Evolutionary conservation across 1,140 invertebrate species (phyloP), one percentile per base, ranked within the genome.

Genomic region (Eciton burchellii): DNA sequence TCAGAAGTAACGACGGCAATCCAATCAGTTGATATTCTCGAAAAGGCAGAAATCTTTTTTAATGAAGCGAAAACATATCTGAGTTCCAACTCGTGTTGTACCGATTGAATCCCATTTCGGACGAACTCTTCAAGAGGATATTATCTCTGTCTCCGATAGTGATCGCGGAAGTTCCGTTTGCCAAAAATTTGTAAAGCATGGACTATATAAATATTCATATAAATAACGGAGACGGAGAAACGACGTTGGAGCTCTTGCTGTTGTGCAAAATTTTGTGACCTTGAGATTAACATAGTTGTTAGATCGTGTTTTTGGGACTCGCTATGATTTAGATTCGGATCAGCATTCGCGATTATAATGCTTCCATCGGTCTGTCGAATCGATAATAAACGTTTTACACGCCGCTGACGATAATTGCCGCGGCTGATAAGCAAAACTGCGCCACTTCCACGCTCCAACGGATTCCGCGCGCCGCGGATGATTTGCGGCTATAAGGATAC

Each of bases 1-100:
- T 68, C 70, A 68, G 35, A 1, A 79, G 70, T 35, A 35, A 57
- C 11, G 74, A 77, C 74, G 70, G 56, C 70, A 79, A 77, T 77
- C 68, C 70, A 79, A 77, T 77, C 68, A 68, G 59, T 62, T 62
- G 49, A 6, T 29, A 21, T 79, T 79, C 19, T 57, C 49, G 12
- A 57, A 79, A n/a, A 56, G 35, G 29, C 49, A 29, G 68, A 16
- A 19, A 24, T 19, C 12, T n/a, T 43, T 56, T 77, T 26, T 29
- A 66, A n/a, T 3, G 19, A 35, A 2, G 11, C n/a, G 45, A 16
- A 24, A 24, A 16, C 35, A 45, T 9, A 41, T 26, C 12, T 56
- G 12, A 43, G 68, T 63, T 76, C 19, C 41, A 65, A 41, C 41
- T 16, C 26, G 16, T 26, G 29, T 12, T 62, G 16, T 1, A 21